Conservation (phyloP, 2,797 vertebrate species). For the Epinephelus coioides region DNA sequence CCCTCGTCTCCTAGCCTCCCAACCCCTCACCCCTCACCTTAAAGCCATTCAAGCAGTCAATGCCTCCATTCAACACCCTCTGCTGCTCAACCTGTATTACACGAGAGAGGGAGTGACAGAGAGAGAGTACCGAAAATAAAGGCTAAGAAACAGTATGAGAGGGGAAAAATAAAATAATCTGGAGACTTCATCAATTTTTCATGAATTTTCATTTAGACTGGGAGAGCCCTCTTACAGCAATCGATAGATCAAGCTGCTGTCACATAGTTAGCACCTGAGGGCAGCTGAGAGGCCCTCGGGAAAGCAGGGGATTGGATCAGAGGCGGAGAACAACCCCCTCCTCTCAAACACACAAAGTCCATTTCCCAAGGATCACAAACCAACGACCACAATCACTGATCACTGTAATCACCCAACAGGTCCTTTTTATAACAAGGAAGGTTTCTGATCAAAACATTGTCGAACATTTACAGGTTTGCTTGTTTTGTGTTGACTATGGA, state of each 20-base stretch:
- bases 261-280: conserved; percentile 95
- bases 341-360: conserved; percentile 31
- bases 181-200: conserved; percentile 97
- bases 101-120: conserved; percentile 17
- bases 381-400: conserved; percentile 26
- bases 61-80: conserved; percentile 84
- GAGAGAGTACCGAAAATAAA: conserved; percentile 37
- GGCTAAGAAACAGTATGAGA: conserved; percentile 54
- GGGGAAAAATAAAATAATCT: conserved; percentile 87
- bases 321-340: conserved; percentile 70
- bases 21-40: conserved; percentile 87
- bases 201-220: conserved; percentile 97
- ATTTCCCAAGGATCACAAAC: conserved; percentile 66
- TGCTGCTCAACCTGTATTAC: conserved; percentile 68
- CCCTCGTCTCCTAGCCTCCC: conserved; percentile 61
- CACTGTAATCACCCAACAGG: conserved; percentile 35
- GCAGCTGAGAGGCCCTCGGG: conserved; percentile 85
- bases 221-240: conserved; percentile 91
- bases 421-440: neutral
- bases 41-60: conserved; percentile 82
- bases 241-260: conserved; percentile 98
- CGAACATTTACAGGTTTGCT: neutral
- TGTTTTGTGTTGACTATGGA: neutral
- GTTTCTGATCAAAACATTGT: neutral
- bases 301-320: conserved; percentile 80